A percentile compares a stretch with the other conserved stretches of the same genome.
These are phyloP conservation scores for Falco columbarius DNA, from an alignment of 2,797 vertebrate species.

Conservation along the genomic window DNA sequence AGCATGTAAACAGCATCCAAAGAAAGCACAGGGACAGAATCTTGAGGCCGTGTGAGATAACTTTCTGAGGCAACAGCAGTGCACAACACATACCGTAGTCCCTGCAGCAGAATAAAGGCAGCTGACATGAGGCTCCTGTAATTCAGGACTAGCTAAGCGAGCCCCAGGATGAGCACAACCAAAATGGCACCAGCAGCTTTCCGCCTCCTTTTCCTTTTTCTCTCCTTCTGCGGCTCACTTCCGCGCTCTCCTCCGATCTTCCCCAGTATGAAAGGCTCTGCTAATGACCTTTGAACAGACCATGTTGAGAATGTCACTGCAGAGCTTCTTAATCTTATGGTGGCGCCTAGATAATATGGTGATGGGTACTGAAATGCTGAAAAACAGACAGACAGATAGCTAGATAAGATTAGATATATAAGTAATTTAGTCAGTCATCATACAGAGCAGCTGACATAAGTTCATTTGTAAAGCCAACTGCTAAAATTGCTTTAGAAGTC, in stretches of 20 bases:
- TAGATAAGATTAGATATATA: conserved; percentile 59
- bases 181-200: neutral
- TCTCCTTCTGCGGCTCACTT: neutral
- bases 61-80: neutral
- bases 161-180: neutral
- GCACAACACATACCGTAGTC: rapidly evolving
- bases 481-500: conserved; percentile 56
- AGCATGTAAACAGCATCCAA: neutral
- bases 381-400: conserved; percentile 68
- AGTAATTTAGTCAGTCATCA: conserved; percentile 63
- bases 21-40: neutral
- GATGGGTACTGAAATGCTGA: conserved; percentile 61
- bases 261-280: neutral
- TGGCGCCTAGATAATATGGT: conserved; percentile 61
- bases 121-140: neutral
- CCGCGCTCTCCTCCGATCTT: neutral
- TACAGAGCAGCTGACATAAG: conserved; percentile 62
- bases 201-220: neutral
- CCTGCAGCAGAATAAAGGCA: neutral
- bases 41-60: neutral
- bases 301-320: conserved; percentile 27
- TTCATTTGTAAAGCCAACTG: conserved; percentile 65
- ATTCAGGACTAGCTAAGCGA: neutral
- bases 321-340: conserved; percentile 52
- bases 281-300: conserved; percentile 34